Base-by-base conservation (phyloP, 1,140 invertebrate genomes). In the Trissolcus basalis region DNA sequence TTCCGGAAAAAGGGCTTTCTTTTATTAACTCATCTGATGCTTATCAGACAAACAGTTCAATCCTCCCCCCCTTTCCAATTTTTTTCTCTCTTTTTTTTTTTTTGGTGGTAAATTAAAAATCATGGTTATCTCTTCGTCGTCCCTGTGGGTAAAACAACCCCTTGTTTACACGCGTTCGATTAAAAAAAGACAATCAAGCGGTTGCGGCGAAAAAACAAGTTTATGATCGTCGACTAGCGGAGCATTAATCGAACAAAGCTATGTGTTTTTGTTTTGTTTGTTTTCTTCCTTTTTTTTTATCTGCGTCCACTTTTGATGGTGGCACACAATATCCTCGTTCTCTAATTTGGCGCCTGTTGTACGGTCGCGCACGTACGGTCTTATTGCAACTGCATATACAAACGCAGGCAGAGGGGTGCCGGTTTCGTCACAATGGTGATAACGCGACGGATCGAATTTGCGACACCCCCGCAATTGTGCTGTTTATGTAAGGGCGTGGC, bases 401-500 rank as follows among this genome's bases (percentile, higher is more conserved):
- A 61, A 63, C 43, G 56, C 50, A 48, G 54, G 67, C 51, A 51
- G 67, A 49, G 63, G 49, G 53, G 55, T 35, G 74, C 79, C 80
- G 80, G 73, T 84, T 81, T 82, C 78, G 82, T 80, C 82, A 77
- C 80, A 80, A 81, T 80, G 77, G 77, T 63, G 83, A 84, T 85
- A 85, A 86, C 83, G 79, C 80, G 53, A 80, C 60, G 59, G 54
- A 58, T 74, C 35, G 48, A 49, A 51, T 49, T 61, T 53, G 80
- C 80, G 48, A 84, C 82, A 79, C 84, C 84, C 83, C 76, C 80
- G 80, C 84, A 85, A 86, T 86, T 85, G 85, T 65, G 76, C 80
- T 84, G 83, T 85, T 86, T 86, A 85, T 84, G 83, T 85, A 83
- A 84, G 83, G 84, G 85, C 83, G 85, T 86, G 84, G 84, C 77